Evolutionary conservation across 2,113 vertebrate species (phyloP).

Genomic region (Aplodontia rufa): DNA sequence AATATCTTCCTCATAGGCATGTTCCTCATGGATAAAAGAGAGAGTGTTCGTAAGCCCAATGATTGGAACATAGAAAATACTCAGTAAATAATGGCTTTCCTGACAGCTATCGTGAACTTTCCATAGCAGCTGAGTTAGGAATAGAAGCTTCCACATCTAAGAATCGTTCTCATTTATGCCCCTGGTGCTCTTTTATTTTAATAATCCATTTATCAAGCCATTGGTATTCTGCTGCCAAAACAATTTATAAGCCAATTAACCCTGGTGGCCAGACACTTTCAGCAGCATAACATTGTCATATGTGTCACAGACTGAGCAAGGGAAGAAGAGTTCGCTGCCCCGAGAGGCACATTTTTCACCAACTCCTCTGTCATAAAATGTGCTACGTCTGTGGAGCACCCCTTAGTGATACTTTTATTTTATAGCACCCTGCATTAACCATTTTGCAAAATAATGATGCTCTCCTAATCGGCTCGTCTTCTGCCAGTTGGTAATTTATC

Average conservation of each 20-base stretch:
- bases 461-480: constrained; percentile 59
- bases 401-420: constrained; percentile 59
- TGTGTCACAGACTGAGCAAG: neutral
- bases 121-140: neutral
- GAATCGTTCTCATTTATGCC: neutral
- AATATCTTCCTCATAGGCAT: neutral
- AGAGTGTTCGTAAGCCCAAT: neutral
- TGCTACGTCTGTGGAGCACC: neutral
- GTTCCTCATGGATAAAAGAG: neutral
- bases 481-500: constrained; percentile 42
- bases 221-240: constrained; percentile 49
- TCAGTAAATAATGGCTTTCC: neutral
- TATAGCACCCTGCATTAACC: constrained; percentile 1
- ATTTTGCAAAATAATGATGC: constrained; percentile 66
- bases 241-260: constrained; percentile 69
- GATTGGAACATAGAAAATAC: neutral
- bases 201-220: constrained; percentile 39
- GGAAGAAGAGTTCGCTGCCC: neutral
- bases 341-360: neutral
- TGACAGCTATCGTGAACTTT: neutral
- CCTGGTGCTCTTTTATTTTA: neutral
- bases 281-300: neutral
- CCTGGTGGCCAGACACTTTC: neutral
- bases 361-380: constrained; percentile 4
- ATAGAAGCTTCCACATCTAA: neutral